Evolutionary conservation across 2,797 vertebrate species (phyloP), one percentile per base, ranked within the genome.

Genomic region (Euthynnus affinis): DNA sequence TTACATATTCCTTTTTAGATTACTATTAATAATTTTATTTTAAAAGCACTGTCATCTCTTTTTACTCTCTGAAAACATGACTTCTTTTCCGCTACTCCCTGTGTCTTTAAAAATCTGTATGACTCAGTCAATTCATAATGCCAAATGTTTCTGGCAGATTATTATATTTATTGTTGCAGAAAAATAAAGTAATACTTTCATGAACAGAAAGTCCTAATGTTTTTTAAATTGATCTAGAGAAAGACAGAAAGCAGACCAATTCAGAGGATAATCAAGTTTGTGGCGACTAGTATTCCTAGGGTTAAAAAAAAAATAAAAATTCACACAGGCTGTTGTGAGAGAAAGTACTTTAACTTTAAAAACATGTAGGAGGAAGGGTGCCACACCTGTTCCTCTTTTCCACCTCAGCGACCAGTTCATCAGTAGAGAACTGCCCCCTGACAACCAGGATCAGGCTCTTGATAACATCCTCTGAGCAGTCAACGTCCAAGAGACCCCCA

Each of bases 401-500:
- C 84, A 99, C 98, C 85, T 99, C 98, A 81, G 98, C 98, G 42
- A 99, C 98, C 88, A 99, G 96, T 57, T 99, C 98, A 89, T 99
- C 98, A 23, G 98, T 99, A 1, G 98, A 99, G 90, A 99, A 99
- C 86, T 99, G 98, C 46, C 98, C 98, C 88, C 98, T 96, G 80
- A 99, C 98, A 42, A 99, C 98, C 86, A 99, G 94, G 90, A 99
- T 99, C 85, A 99, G 96, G 81, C 96, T 99, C 92, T 99, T 99
- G 82, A 99, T 99, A 75, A 99, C 98, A 12, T 99, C 98, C 94
- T 99, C 98, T 22, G 98, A 97, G 91, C 98, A 99, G 93, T 99
- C 98, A 88, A 99, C 98, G 64, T 99, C 98, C 63, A 99, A 94
- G 61, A 99, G 93, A 62, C 98, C 98, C 46, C 98, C 98, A 51